Conservation (phyloP, 2,797 vertebrate species). For the Amblyopsis hoosieri region DNA sequence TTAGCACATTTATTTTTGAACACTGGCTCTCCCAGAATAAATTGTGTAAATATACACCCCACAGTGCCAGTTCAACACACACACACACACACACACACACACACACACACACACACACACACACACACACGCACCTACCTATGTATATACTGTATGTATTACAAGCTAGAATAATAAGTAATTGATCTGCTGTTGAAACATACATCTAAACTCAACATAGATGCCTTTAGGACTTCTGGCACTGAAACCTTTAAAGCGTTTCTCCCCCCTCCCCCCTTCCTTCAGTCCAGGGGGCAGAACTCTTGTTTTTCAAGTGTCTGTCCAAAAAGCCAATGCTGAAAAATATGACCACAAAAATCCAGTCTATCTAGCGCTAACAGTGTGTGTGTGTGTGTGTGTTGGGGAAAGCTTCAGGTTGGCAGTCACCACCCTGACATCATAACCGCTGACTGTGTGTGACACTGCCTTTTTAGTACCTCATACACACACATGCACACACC, state of each 20-base stretch:
- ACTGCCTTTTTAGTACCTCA: neutral
- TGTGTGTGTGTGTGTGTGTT: conserved; percentile 14
- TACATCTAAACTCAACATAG: conserved; percentile 17
- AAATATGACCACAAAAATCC: neutral
- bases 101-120: conserved; percentile 10
- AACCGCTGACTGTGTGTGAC: conserved; percentile 54
- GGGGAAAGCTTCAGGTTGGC: conserved; percentile 31
- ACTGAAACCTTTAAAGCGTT: neutral
- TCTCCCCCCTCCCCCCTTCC: neutral
- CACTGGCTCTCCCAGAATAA: conserved; percentile 56
- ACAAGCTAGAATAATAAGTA: conserved; percentile 29
- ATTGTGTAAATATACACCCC: conserved; percentile 45
- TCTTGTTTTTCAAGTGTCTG: conserved; percentile 19
- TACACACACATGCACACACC: neutral
- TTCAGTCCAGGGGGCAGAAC: conserved; percentile 4
- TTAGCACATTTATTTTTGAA: conserved; percentile 62
- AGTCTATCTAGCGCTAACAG: neutral
- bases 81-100: conserved; percentile 9
- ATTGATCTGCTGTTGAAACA: conserved; percentile 8
- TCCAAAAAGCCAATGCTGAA: conserved; percentile 3
- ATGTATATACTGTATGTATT: conserved; percentile 14
- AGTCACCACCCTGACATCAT: conserved; percentile 54
- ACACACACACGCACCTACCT: conserved; percentile 9
- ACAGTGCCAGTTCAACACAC: conserved; percentile 17
- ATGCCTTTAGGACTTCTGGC: too few relatives aligned